Conservation (phyloP, 2,113 vertebrate species). For the Oreotrochilus melanogaster region DNA sequence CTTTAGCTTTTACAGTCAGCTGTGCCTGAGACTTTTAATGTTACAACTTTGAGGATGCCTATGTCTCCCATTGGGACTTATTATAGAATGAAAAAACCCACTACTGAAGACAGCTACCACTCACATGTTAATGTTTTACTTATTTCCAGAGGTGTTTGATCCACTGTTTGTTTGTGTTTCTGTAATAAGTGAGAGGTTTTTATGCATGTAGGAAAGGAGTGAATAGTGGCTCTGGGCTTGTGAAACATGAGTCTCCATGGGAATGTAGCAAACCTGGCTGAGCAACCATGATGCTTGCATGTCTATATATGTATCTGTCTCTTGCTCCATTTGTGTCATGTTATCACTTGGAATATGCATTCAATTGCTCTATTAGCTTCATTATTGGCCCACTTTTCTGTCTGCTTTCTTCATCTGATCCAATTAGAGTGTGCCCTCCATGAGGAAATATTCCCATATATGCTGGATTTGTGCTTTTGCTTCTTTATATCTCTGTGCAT, state of each 20-base stretch:
- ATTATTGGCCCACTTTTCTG: neutral
- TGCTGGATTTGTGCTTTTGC: neutral
- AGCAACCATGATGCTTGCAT: neutral
- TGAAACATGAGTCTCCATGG: neutral
- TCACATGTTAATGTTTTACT: neutral
- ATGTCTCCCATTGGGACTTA: neutral
- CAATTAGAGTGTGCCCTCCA: neutral
- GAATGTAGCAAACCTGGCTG: neutral
- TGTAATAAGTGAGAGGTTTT: neutral
- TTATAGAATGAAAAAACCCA: neutral
- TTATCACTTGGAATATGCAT: neutral
- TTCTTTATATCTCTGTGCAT: neutral
- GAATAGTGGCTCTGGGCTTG: neutral
- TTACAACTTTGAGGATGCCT: neutral
- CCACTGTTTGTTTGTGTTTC: neutral
- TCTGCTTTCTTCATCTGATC: neutral
- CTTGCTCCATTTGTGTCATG: neutral
- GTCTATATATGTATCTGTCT: neutral
- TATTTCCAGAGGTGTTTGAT: slow-evolving; percentile 2
- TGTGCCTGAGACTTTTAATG: neutral
- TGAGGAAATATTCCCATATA: neutral
- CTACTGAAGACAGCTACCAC: neutral
- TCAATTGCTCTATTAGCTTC: neutral
- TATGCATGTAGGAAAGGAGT: neutral
- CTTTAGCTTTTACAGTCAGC: neutral